These are phyloP conservation scores for Frankliniella fusca DNA, from an alignment of 2,888 invertebrate species.

Conservation along the genomic window DNA sequence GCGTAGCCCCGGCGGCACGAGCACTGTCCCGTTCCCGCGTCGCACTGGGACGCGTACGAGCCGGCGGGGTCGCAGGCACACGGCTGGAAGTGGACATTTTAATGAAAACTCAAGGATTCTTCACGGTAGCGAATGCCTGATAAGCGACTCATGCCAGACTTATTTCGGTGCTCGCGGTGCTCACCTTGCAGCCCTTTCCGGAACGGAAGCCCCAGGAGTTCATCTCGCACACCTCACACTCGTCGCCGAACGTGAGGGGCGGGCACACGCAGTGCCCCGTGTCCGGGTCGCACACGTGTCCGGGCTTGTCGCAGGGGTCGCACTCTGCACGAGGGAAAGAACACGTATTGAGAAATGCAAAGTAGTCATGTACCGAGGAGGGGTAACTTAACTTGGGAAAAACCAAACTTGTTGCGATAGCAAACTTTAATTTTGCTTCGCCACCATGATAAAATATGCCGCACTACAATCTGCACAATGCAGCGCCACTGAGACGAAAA, in stretches of 20 bases:
- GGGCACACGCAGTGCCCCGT: constrained; percentile 93
- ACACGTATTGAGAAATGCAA: no score
- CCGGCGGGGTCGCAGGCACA: constrained; percentile 74
- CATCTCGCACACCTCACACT: constrained; percentile 74
- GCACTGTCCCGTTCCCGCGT: constrained; percentile 66
- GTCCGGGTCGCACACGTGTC: constrained; percentile 83
- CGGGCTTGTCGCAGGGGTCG: constrained; percentile 70
- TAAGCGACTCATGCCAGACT: no score
- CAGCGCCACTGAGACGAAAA: no score
- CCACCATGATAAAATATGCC: no score
- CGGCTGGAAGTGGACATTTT: constrained; percentile 44
- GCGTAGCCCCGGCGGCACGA: constrained; percentile 69
- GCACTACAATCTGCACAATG: no score
- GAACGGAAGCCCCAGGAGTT: constrained; percentile 77
- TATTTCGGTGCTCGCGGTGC: constrained; percentile 29
- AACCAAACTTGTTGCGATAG: no score
- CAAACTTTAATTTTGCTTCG: no score
- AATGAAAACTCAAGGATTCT: no score
- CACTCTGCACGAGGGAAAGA: constrained; percentile 56
- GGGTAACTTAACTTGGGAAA: no score
- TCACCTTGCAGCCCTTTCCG: constrained; percentile 65
- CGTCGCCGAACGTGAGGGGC: constrained; percentile 72
- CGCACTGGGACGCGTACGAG: constrained; percentile 63
- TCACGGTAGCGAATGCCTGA: no score
- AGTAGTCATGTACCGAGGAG: no score